Base-by-base conservation (phyloP, 23 tunicate species). In the Halocynthia aurantium region DNA sequence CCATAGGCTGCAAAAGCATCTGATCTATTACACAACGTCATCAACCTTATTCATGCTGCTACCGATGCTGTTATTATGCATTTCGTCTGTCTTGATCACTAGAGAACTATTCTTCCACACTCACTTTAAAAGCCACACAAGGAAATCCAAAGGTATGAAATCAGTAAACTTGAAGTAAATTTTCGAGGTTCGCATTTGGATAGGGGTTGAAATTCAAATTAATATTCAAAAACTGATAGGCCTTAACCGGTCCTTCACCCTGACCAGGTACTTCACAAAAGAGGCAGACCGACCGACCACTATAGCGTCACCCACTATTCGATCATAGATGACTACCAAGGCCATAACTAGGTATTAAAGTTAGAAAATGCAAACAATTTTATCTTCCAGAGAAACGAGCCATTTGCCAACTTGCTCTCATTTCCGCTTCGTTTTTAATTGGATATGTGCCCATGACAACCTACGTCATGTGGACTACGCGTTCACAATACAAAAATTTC, bases 381-480 rank as follows among this genome's bases (percentile, higher is more conserved):
- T 31, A 31, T 31, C 44, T 20, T 19, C 11, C 83, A 85, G 89
- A 85, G 53, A 80, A 72, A 55, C 79, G 72, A 61, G 84, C 84
- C 8, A 68, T 74, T 18, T 55, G 84, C 51, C 89, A 85, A 51
- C 83, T 85, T 54, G 83, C 81, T 10, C 73, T 85, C 63, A 85
- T 85, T 52, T 57, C 89, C 6, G 31, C 82, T 53, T 85, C 89
- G 22, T 85, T 85, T 53, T 70, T 85, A 31, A 17, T 85, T 56
- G 89, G 89, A 8, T 85, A 85, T 60, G 52, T 78, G 20, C 89
- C 89, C 11, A 85, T 85, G 89, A 78, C 84, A 51, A 51, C 83
- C 19, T 85, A 85, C 72, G 89, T 85, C 11, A 85, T 85, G 89
- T 85, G 89, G 89, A 85, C 89, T 22, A 85, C 89, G 8, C 65